Evolutionary conservation across 2,888 invertebrate genomes (phyloP), one percentile per base, ranked within the genome.

Genomic region (Arrhopalites spinosus): DNA sequence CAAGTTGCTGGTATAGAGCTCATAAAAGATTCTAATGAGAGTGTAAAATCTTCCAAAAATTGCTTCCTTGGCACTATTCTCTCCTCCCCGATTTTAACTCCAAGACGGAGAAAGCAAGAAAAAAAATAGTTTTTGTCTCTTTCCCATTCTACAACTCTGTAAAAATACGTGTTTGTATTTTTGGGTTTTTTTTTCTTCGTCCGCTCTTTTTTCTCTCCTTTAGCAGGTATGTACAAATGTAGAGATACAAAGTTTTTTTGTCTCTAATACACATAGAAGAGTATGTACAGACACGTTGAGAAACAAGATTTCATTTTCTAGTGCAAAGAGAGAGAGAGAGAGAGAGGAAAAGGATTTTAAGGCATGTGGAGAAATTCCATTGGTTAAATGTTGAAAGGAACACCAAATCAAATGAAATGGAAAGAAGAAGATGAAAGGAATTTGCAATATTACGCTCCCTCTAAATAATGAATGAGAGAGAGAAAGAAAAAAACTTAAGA

Each of bases 1-100:
- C 36, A 36, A 36, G 36, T 36, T 69, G 17, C 70, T 30, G 8
- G 47, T 25, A 15, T 61, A 72, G 63, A 61, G 63, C 72, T 63
- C 63, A 50, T 72, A 72, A 72, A 63, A 72, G 63, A 50, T 72
- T 72, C 72, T 72, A 72, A 72, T 72, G 63, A 72, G 72, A 47
- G 72, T 72, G 72, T 72, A 72, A 72, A 72, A 72, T 72, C 63
- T 43, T 61, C 20, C 15, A 66, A 45, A 64, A 64, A 72, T 27
- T 59, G 71, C 61, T 27, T 29, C 15, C 69, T 66, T 70, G 36
- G 30, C 59, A 75, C 63, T 47, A 45, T 67, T 67, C 25, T 47
- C 13, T 45, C 29, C 29, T 66, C 63, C 59, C 43, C 30, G n/a
- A 68, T 50, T 29, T 59, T 66, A 67, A 70, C 53, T 75, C 74